A percentile compares a stretch with the other conserved stretches of the same genome.
Conservation (phyloP, 2,888 invertebrate species). For the Phyto melanocephala region DNA sequence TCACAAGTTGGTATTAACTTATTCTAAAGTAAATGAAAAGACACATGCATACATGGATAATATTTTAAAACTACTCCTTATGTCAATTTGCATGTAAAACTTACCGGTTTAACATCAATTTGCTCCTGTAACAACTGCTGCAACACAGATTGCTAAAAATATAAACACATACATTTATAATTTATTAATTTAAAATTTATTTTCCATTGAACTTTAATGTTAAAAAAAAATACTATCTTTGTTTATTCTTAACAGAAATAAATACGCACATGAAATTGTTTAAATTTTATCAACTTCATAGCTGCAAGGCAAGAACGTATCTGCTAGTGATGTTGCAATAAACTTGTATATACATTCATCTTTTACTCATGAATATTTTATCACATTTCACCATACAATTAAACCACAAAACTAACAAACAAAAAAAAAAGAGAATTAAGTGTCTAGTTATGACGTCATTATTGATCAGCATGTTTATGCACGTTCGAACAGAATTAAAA, state of each 20-base stretch:
- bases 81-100: not conserved
- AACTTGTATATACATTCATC: not conserved
- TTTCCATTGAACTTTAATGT: not conserved
- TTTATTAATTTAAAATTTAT: not conserved
- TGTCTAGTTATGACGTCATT: slow-evolving; percentile 47
- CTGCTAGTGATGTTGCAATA: slow-evolving; percentile 13
- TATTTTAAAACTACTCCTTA: not conserved
- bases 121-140: slow-evolving; percentile 71
- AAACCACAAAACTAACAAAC: not conserved
- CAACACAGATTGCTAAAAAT: slow-evolving; percentile 72
- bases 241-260: not conserved
- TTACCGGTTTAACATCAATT: slow-evolving; percentile 68
- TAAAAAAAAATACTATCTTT: not conserved
- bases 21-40: slow-evolving; percentile 48
- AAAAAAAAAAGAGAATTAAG: slow-evolving; percentile 1
- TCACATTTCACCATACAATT: slow-evolving; percentile 41
- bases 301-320: slow-evolving; percentile 36
- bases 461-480: slow-evolving; percentile 43
- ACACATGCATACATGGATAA: no score
- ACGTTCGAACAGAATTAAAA: not conserved
- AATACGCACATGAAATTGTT: slow-evolving; percentile 44
- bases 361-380: not conserved
- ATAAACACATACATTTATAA: slow-evolving; percentile 16
- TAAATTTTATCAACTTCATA: slow-evolving; percentile 66
- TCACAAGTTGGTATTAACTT: slow-evolving; percentile 74